Evolutionary conservation across 1,140 invertebrate genomes (phyloP).

Genomic region (Chlorops oryzae): DNA sequence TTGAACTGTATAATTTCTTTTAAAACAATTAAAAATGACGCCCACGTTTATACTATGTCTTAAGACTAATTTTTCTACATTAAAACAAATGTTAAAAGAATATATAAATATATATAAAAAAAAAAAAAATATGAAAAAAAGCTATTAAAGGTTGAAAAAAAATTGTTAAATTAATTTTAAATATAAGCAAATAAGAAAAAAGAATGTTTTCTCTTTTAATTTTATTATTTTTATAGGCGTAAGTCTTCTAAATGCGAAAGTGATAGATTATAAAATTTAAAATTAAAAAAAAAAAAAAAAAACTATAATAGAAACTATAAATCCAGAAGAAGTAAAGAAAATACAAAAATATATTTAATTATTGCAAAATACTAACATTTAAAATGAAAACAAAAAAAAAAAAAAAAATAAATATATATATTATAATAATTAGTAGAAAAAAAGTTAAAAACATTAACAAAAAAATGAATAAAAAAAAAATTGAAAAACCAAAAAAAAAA

Average conservation of each 20-base stretch:
- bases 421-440: conserved; percentile 35
- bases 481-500: conserved; percentile 36
- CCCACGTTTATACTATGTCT: too few species aligned
- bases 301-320: too few species aligned
- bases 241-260: too few species aligned
- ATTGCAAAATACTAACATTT: too few species aligned
- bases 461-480: conserved; percentile 44
- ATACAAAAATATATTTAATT: background rate
- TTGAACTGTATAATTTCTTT: too few species aligned
- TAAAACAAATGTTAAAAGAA: background rate
- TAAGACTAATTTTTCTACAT: too few species aligned
- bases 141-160: background rate
- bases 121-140: conserved; percentile 15
- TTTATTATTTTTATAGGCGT: too few species aligned
- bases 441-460: conserved; percentile 42
- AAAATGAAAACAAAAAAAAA: conserved; percentile 19
- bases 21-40: too few species aligned
- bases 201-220: too few species aligned
- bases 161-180: too few species aligned
- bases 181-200: too few species aligned
- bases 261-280: background rate
- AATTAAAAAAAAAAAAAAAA: background rate
- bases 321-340: too few species aligned
- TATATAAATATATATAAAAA: background rate
- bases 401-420: conserved; percentile 31